Evolutionary conservation across 2,888 invertebrate genomes (phyloP), one percentile per base, ranked within the genome.

Genomic region (Tinea trinotella): DNA sequence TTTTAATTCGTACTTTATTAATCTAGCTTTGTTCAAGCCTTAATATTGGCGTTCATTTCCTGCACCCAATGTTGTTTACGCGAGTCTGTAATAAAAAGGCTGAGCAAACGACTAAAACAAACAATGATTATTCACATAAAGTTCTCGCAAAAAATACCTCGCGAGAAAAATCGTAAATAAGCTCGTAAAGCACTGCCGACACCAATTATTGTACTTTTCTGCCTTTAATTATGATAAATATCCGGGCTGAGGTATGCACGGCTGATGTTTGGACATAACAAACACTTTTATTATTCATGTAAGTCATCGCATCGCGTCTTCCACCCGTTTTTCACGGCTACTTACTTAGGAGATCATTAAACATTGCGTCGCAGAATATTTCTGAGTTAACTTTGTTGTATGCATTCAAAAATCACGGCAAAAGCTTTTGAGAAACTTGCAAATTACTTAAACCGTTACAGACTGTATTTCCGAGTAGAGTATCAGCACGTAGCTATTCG

Each of bases 211-310:
- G 71, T 67, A 65, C 70, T 72, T 70, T 61, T 63, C 66, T 72
- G 72, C 71, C 71, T 71, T 74, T 71, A 74, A 75, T 76, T 69
- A 65, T 72, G 74, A 80, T 74, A 71, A 74, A 80, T 77, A 68
- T 66, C 63, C 64, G 61, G 50, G 4, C 30, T 13, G 40, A 13
- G 40, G 40, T 40, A 40, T 40, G 40, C 5, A 7, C 13, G n/a
- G 40, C 10, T 40, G 40, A 12, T 40, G n/a, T 40, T 40, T 12
- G 40, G 40, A 40, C 13, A 40, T 40, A 40, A 40, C 40, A 40
- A 15, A 40, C 40, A 15, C 3, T 35, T 35, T 35, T 35, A 35
- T 12, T 35, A n/a, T 35, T 35, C 35, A 35, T 22, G 3, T 22
- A 22, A 22, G 7, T 22, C 22, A 22, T 7, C 22, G 3, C 3